Base-by-base conservation (phyloP, 2,113 vertebrate genomes). In the Psittacara wagleri region DNA sequence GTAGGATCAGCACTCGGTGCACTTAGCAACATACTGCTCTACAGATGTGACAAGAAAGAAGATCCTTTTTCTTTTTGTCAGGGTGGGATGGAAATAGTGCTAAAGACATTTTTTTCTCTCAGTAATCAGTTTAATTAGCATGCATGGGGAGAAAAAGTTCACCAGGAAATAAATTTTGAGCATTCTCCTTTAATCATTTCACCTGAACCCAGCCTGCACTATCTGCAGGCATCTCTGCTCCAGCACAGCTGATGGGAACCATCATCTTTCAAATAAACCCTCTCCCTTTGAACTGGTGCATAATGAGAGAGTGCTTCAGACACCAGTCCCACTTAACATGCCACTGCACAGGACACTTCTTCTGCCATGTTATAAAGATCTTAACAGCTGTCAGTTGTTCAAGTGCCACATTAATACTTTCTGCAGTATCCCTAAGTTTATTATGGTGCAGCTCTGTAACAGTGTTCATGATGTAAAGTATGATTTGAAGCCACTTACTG, bases 91-190 rank as follows among this genome's bases (percentile, higher is more conserved):
- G 51, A 63, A 13, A 54, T 33, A n/a, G 9, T 39, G 25, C 31
- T 55, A 61, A 89, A 85, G 54, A 37, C 83, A 82, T n/a, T 29
- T 73, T 73, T 41, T 46, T 91, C 48, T 70, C 49, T 86, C 23
- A 17, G 76, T 86, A 44, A 82, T 69, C 59, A 79, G 55, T 61
- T 44, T 81, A 90, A 94, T 93, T 92, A 96, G 33, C 57, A 89
- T 49, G 29, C 37, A 35, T 3, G 1, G 49, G 20, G 52, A 75
- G 80, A 80, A 84, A 28, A 80, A 49, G 33, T 76, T 87, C 37
- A 33, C 61, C 31, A 46, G 29, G 35, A 96, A 91, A 64, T 55
- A 79, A 89, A 94, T 83, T 59, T 76, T 6, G 0, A 69, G 39
- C 9, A 23, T 68, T 55, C 6, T 88, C 29, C 57, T 96, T 86